A percentile compares a stretch with the other conserved stretches of the same genome.
Conservation (phyloP, 2,797 vertebrate species). For the Pampus argenteus region DNA sequence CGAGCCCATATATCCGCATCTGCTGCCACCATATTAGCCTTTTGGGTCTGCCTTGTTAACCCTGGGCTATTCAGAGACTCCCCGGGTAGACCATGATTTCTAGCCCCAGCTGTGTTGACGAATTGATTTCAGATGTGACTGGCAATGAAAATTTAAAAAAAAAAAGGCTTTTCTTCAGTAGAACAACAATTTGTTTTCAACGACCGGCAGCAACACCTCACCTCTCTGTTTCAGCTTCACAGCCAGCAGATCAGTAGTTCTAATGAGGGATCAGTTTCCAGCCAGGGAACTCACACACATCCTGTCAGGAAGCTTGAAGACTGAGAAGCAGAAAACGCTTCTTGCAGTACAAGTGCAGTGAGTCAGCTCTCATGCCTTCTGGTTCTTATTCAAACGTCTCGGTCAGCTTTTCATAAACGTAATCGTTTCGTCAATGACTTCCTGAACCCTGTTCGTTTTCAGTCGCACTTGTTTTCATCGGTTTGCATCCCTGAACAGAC, state of each 20-base stretch:
- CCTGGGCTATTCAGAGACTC: neutral
- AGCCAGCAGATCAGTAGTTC: conserved; percentile 46
- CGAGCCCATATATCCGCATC: conserved; percentile 6
- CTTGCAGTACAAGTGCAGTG: conserved; percentile 15
- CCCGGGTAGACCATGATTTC: neutral
- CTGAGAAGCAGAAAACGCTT: conserved; percentile 24
- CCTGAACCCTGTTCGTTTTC: neutral
- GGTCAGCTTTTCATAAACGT: conserved; percentile 8
- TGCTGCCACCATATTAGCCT: conserved; percentile 15
- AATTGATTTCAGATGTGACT: neutral
- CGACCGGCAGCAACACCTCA: conserved; percentile 34
- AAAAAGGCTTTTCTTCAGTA: conserved; percentile 34
- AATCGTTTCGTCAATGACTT: conserved; percentile 18
- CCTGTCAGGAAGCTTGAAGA: conserved; percentile 53
- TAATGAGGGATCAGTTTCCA: conserved; percentile 68
- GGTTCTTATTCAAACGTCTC: conserved; percentile 19
- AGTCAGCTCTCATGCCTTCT: conserved; percentile 32
- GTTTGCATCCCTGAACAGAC: neutral
- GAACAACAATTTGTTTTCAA: conserved; percentile 33
- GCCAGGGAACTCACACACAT: conserved; percentile 55
- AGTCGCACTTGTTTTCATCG: neutral
- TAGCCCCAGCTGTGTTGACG: neutral
- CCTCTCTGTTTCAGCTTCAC: conserved; percentile 27
- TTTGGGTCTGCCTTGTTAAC: conserved; percentile 28
- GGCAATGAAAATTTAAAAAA: neutral